Evolutionary conservation across 2,113 vertebrate genomes (phyloP).

Genomic region (Pontoporia blainvillei): DNA sequence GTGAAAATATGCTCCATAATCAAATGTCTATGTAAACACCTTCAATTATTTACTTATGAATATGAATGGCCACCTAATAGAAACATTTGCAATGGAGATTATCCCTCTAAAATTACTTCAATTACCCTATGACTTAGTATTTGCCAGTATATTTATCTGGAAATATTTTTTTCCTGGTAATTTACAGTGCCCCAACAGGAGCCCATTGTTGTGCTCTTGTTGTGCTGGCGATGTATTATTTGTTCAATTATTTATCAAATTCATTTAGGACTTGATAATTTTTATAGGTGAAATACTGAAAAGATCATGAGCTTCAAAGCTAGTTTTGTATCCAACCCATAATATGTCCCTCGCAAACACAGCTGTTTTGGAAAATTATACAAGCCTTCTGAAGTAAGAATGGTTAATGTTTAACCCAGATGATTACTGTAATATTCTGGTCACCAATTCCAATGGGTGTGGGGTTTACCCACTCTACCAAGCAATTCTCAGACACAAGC

Average conservation of each 20-base stretch:
- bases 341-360: not conserved
- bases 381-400: not conserved
- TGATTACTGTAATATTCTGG: not conserved
- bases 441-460: not conserved
- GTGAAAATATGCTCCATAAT: not conserved
- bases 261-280: not conserved
- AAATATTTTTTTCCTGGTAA: not conserved
- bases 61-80: not conserved
- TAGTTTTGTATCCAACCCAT: accelerated
- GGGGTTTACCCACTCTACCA: not conserved
- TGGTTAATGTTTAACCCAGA: not conserved
- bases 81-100: not conserved
- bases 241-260: not conserved
- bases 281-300: accelerated
- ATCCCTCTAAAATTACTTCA: not conserved
- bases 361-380: not conserved
- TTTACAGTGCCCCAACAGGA: accelerated
- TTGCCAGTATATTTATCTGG: not conserved
- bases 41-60: not conserved
- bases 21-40: not conserved
- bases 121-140: not conserved
- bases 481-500: not conserved
- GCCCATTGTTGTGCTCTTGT: accelerated
- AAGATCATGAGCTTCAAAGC: not conserved
- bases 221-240: accelerated